These are phyloP conservation scores for Tupaia tana DNA, from an alignment of 2,113 vertebrate genomes.

Conservation along the genomic window DNA sequence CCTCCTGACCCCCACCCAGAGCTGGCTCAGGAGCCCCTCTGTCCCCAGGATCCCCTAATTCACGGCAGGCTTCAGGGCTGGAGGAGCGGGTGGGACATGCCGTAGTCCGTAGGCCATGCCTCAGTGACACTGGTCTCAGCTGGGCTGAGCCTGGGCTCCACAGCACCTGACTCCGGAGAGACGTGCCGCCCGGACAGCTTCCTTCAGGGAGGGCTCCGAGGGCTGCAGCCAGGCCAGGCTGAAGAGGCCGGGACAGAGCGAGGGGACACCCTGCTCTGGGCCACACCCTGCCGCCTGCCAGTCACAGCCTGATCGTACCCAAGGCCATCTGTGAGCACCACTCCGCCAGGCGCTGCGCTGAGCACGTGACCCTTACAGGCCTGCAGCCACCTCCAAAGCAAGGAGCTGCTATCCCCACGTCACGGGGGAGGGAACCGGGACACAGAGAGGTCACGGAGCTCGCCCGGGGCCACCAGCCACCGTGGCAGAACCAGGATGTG, in stretches of 20 bases:
- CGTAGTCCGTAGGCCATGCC: background rate
- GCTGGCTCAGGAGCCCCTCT: background rate
- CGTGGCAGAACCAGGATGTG: background rate
- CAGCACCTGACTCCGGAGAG: background rate
- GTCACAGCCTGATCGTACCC: accelerated
- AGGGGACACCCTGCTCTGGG: background rate
- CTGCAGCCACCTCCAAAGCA: background rate
- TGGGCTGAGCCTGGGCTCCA: background rate
- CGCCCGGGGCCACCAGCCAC: background rate
- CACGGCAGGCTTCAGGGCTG: background rate
- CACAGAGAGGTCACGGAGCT: background rate
- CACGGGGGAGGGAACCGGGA: background rate
- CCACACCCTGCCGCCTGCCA: accelerated
- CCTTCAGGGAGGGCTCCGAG: background rate
- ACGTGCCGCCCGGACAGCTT: background rate
- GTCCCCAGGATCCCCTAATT: background rate
- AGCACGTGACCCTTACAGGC: background rate
- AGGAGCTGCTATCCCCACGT: background rate
- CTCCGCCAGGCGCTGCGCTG: accelerated
- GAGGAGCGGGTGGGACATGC: accelerated
- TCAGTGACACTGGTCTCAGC: constrained; percentile 53
- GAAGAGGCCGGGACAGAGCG: background rate
- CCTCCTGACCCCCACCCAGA: background rate
- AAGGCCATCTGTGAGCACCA: accelerated
- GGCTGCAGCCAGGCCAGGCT: accelerated